phyloP scores from a whole-genome alignment of 2,888 invertebrate genomes.

The Apodemia zela region DNA sequence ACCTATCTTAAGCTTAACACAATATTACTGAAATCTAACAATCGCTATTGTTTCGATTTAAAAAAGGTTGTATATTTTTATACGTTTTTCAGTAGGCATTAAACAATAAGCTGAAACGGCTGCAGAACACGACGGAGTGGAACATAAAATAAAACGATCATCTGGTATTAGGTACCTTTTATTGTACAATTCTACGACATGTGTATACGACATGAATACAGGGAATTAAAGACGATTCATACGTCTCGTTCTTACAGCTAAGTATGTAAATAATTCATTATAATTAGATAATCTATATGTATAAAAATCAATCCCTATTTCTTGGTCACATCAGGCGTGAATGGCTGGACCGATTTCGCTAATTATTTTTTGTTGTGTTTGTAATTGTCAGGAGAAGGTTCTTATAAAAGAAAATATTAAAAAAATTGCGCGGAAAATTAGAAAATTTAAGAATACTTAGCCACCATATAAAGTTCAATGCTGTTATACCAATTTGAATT shows the following conservation, averaged over 20 bases:
- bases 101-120: slow-evolving; percentile 8
- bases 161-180: background rate
- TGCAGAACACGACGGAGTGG: background rate
- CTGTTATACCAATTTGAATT: too few species aligned
- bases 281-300: too few species aligned
- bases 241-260: background rate
- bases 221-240: background rate
- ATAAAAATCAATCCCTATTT: too few species aligned
- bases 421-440: too few species aligned
- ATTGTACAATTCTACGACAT: background rate
- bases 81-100: background rate
- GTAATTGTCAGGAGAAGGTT: too few species aligned
- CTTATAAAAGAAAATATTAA: too few species aligned
- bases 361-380: too few species aligned
- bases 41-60: slow-evolving; percentile 4
- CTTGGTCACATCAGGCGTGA: too few species aligned
- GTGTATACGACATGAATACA: background rate
- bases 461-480: too few species aligned
- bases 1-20: slow-evolving; percentile 1
- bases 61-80: slow-evolving; percentile 11
- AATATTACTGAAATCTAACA: slow-evolving; percentile 15
- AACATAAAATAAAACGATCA: background rate
- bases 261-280: background rate
- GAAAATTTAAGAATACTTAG: too few species aligned
- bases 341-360: too few species aligned